These are phyloP conservation scores for Pheosia tremula DNA, from an alignment of 2,888 invertebrate species.

Conservation along the genomic window DNA sequence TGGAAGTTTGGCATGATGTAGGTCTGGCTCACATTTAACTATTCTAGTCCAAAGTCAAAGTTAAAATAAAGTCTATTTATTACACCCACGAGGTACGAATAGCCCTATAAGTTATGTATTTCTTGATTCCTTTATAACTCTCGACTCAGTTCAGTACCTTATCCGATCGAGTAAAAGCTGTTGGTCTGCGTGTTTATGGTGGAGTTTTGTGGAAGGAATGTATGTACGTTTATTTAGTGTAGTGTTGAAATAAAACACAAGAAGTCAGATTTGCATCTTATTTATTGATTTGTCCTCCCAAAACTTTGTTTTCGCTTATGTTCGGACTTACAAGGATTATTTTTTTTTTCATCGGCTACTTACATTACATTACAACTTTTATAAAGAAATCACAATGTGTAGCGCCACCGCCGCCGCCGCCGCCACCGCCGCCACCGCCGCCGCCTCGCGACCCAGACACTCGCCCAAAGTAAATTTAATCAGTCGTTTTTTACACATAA, in stretches of 20 bases:
- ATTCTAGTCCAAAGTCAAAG: too few species aligned
- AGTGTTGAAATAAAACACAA: slow-evolving; percentile 62
- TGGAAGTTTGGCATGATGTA: too few species aligned
- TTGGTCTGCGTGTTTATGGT: too few species aligned
- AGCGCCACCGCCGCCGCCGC: slow-evolving; percentile 53
- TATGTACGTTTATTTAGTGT: too few species aligned
- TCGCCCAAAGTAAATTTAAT: slow-evolving; percentile 70
- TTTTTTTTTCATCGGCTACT: slow-evolving; percentile 78
- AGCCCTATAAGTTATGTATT: too few species aligned
- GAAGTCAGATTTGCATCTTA: slow-evolving; percentile 74
- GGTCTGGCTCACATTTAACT: too few species aligned
- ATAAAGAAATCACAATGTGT: slow-evolving; percentile 83
- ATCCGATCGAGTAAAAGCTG: too few species aligned
- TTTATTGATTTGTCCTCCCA: slow-evolving; percentile 82
- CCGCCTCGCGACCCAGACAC: slow-evolving; percentile 49
- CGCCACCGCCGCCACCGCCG: slow-evolving; percentile 55
- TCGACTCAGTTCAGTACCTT: too few species aligned
- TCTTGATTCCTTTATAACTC: too few species aligned
- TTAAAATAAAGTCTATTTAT: too few species aligned
- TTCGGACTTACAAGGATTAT: slow-evolving; percentile 81
- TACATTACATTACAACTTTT: slow-evolving; percentile 79
- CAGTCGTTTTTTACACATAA: slow-evolving; percentile 76
- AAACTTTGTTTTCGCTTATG: slow-evolving; percentile 74
- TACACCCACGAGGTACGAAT: too few species aligned
- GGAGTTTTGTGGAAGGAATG: too few species aligned